Percentiles rank a stretch among this genome's conserved stretches.
Conservation (phyloP, 2,113 vertebrate species). For the Channa argus region DNA sequence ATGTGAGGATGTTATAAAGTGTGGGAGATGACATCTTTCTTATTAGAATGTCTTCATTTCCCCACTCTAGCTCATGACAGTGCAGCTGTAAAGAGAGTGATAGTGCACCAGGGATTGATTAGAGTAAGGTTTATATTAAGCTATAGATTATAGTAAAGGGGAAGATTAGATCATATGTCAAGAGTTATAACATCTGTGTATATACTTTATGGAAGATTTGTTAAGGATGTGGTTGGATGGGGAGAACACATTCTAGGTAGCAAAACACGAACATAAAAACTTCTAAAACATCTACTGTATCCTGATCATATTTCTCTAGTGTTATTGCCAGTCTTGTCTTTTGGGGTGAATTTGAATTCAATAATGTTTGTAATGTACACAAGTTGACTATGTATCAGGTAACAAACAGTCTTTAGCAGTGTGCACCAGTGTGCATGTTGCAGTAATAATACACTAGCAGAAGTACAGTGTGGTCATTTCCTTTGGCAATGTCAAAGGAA, state of each 20-base stretch:
- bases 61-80: slow-evolving; percentile 46
- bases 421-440: not conserved
- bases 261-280: not conserved
- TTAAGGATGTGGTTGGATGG: not conserved
- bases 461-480: slow-evolving; percentile 24
- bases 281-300: not conserved
- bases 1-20: slow-evolving; percentile 64
- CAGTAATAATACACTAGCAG: slow-evolving; percentile 10
- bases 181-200: slow-evolving; percentile 5
- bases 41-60: slow-evolving; percentile 63
- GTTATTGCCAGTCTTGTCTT: not conserved
- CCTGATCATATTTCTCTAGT: not conserved
- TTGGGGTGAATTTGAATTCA: not conserved
- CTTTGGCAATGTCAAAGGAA: slow-evolving; percentile 28
- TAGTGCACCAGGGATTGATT: slow-evolving; percentile 48
- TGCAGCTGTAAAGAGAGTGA: slow-evolving; percentile 44
- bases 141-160: slow-evolving; percentile 31
- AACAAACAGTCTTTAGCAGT: slow-evolving; percentile 7
- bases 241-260: not conserved
- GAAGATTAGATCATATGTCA: slow-evolving; percentile 32
- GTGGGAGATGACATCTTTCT: slow-evolving; percentile 62
- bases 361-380: not conserved
- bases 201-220: slow-evolving; percentile 11
- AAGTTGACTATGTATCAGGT: not conserved
- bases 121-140: slow-evolving; percentile 44